Percentiles rank a stretch among this genome's conserved stretches.
These are phyloP conservation scores for Scophthalmus maximus DNA, from an alignment of 2,113 vertebrate genomes.

Conservation along the genomic window DNA sequence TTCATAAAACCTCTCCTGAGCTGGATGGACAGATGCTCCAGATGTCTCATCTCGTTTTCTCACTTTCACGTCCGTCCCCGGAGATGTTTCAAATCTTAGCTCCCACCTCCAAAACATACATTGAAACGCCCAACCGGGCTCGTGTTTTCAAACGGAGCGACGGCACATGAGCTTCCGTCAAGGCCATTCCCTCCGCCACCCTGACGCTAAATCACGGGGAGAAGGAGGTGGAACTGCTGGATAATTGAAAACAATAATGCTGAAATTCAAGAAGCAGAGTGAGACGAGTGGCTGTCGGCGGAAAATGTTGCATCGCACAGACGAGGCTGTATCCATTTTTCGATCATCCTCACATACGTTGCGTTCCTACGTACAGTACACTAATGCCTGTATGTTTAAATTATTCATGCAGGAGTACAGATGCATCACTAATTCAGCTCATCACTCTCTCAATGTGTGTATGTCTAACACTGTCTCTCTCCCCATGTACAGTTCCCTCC, in stretches of 20 bases:
- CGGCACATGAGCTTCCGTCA: slow-evolving; percentile 53
- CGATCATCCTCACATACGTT: not conserved
- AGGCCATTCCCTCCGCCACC: slow-evolving; percentile 37
- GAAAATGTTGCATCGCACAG: slow-evolving; percentile 17
- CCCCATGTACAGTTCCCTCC: not conserved
- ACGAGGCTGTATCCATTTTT: not conserved
- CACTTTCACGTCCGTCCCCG: not conserved
- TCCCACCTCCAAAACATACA: not conserved
- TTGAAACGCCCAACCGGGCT: slow-evolving; percentile 31
- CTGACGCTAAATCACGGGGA: slow-evolving; percentile 45
- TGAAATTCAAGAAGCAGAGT: slow-evolving; percentile 37
- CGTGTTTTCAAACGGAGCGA: slow-evolving; percentile 24
- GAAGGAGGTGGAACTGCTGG: slow-evolving; percentile 36
- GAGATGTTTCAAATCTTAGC: not conserved
- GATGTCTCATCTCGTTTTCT: not conserved
- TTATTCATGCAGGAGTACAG: slow-evolving; percentile 16
- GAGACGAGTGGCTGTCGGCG: slow-evolving; percentile 46
- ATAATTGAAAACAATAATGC: slow-evolving; percentile 71
- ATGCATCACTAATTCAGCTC: slow-evolving; percentile 34
- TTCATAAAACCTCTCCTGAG: slow-evolving; percentile 7
- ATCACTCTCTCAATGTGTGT: slow-evolving; percentile 23
- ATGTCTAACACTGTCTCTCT: slow-evolving; percentile 33
- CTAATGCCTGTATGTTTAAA: slow-evolving; percentile 16
- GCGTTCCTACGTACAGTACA: not conserved
- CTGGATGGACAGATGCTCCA: slow-evolving; percentile 9